Percentiles rank a stretch among this genome's conserved stretches.
Evolutionary conservation across 2,888 invertebrate genomes (phyloP).

Genomic region (Aspidiotus destructor): DNA sequence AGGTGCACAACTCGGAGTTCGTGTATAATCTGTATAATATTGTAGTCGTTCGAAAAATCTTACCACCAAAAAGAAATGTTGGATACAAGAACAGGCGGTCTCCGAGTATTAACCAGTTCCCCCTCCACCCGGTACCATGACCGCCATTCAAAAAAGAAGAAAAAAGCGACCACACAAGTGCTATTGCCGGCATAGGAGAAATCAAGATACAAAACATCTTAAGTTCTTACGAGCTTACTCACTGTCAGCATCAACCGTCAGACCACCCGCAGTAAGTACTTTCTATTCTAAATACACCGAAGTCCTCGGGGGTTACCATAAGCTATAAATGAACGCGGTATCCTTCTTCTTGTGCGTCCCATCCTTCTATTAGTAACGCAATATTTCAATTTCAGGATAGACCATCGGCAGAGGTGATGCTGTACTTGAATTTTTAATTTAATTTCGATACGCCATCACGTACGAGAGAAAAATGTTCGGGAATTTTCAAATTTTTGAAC

Average conservation of each 20-base stretch:
- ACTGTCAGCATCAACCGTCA: constrained; percentile 34
- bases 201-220: constrained; percentile 32
- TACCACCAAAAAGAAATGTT: too few relatives aligned
- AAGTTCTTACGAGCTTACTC: constrained; percentile 26
- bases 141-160: constrained; percentile 31
- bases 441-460: too few relatives aligned
- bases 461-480: too few relatives aligned
- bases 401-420: too few relatives aligned
- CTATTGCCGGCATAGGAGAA: constrained; percentile 21
- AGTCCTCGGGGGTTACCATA: constrained; percentile 19
- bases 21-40: background rate
- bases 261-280: constrained; percentile 33
- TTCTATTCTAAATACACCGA: constrained; percentile 30
- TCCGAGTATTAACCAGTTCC: constrained; percentile 28
- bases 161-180: constrained; percentile 31
- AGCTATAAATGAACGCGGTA: background rate
- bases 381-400: too few relatives aligned
- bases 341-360: background rate
- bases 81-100: constrained; percentile 13
- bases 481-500: too few relatives aligned
- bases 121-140: constrained; percentile 26
- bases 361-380: too few relatives aligned
- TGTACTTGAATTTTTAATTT: too few relatives aligned
- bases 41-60: background rate
- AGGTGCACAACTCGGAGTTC: background rate